These are phyloP conservation scores for Orestias chungarensis DNA, from an alignment of 2,797 vertebrate species.

Conservation along the genomic window DNA sequence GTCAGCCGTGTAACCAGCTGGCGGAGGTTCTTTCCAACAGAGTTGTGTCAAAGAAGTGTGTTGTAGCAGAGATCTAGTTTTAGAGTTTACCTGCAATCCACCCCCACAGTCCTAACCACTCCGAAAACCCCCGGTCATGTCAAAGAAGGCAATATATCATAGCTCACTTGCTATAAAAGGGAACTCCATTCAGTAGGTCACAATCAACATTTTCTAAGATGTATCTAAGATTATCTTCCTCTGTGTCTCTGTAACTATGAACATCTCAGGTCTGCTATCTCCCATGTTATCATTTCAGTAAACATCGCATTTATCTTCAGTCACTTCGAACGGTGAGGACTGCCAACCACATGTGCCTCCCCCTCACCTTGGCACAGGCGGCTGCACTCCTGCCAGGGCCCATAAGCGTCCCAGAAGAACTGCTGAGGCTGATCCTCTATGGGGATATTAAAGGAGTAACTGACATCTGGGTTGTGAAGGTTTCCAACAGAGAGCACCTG, in stretches of 20 bases:
- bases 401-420: conserved; percentile 94
- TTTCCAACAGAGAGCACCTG: conserved; percentile 97
- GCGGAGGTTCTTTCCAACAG: conserved; percentile 35
- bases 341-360: conserved; percentile 49
- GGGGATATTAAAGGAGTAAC: conserved; percentile 96
- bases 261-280: conserved; percentile 30
- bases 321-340: conserved; percentile 32
- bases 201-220: conserved; percentile 27
- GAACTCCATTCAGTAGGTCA: conserved; percentile 35
- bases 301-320: conserved; percentile 46
- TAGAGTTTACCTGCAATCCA: conserved; percentile 67
- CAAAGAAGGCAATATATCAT: conserved; percentile 28
- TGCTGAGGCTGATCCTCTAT: conserved; percentile 95
- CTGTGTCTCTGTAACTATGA: conserved; percentile 13
- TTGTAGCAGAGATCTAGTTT: conserved; percentile 42
- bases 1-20: conserved; percentile 38
- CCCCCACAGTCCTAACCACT: conserved; percentile 48
- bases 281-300: conserved; percentile 27
- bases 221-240: conserved; percentile 25
- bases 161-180: conserved; percentile 12
- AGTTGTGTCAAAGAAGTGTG: conserved; percentile 45
- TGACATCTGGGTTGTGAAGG: conserved; percentile 94
- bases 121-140: conserved; percentile 10
- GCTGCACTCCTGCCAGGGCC: conserved; percentile 95
- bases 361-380: conserved; percentile 94